Evolutionary conservation across 2,797 vertebrate species (phyloP).

Genomic region (Hyperoplus lanceolatus): DNA sequence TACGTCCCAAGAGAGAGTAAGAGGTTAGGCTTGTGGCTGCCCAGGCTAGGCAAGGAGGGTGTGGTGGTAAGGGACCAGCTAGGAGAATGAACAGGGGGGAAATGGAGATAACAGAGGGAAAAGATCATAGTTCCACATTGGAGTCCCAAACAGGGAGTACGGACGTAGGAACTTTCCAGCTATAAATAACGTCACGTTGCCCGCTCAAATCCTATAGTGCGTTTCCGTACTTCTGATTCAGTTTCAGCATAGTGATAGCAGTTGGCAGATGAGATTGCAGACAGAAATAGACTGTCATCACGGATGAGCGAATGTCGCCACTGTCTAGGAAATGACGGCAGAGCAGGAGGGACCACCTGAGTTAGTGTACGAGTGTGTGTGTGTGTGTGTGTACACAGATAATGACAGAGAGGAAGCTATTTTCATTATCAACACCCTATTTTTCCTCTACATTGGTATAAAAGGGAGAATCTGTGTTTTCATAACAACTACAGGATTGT

Average conservation of each 20-base stretch:
- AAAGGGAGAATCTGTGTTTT: neutral
- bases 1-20: constrained; percentile 26
- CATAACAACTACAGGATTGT: neutral
- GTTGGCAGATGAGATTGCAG: constrained; percentile 74
- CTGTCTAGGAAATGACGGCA: constrained; percentile 57
- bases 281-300: constrained; percentile 64
- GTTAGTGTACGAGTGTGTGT: constrained; percentile 19
- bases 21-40: constrained; percentile 14
- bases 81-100: constrained; percentile 37
- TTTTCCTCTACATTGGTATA: constrained; percentile 7
- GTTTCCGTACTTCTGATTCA: constrained; percentile 58
- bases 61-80: constrained; percentile 53
- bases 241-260: constrained; percentile 42
- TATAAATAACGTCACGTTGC: constrained; percentile 53
- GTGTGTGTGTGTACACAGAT: neutral
- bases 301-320: constrained; percentile 39
- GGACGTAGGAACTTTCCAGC: constrained; percentile 37
- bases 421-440: constrained; percentile 32
- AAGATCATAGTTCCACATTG: constrained; percentile 19
- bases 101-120: constrained; percentile 37
- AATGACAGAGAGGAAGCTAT: constrained; percentile 13
- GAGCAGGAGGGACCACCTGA: constrained; percentile 58
- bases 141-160: constrained; percentile 16
- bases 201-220: constrained; percentile 43
- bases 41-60: constrained; percentile 17